Percentiles rank a stretch among this genome's conserved stretches.
Evolutionary conservation across 2,113 vertebrate species (phyloP).

Genomic region (Bubalus kerabau): DNA sequence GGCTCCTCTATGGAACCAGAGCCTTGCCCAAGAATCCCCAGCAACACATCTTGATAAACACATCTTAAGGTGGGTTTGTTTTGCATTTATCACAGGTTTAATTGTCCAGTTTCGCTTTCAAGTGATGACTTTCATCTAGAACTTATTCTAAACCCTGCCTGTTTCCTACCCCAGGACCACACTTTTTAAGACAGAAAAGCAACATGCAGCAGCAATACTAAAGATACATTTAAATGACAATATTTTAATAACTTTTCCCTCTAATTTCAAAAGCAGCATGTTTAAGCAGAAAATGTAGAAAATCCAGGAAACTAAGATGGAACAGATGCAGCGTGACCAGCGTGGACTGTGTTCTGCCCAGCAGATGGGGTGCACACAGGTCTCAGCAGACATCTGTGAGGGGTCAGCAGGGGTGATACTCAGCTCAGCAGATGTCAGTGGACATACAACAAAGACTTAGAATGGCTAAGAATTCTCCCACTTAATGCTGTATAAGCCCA

Average conservation of each 20-base stretch:
- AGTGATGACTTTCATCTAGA: not conserved
- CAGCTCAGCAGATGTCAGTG: not conserved
- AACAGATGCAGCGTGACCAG: constrained; percentile 1
- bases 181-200: constrained; percentile 2
- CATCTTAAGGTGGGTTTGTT: not conserved
- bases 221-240: not conserved
- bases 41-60: not conserved
- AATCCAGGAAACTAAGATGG: constrained; percentile 23
- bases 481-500: not conserved
- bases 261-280: not conserved
- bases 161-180: not conserved
- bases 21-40: not conserved
- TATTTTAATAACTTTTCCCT: not conserved
- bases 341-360: not conserved
- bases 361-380: not conserved
- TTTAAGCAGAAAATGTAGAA: not conserved
- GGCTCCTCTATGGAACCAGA: not conserved
- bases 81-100: not conserved
- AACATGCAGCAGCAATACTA: not conserved
- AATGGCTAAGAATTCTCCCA: not conserved
- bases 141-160: not conserved
- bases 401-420: not conserved
- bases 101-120: not conserved
- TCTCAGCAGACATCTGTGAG: not conserved
- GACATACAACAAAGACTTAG: not conserved